A percentile compares a stretch with the other conserved stretches of the same genome.
Conservation (phyloP, 2,113 vertebrate genomes). For the Macrotus californicus region DNA sequence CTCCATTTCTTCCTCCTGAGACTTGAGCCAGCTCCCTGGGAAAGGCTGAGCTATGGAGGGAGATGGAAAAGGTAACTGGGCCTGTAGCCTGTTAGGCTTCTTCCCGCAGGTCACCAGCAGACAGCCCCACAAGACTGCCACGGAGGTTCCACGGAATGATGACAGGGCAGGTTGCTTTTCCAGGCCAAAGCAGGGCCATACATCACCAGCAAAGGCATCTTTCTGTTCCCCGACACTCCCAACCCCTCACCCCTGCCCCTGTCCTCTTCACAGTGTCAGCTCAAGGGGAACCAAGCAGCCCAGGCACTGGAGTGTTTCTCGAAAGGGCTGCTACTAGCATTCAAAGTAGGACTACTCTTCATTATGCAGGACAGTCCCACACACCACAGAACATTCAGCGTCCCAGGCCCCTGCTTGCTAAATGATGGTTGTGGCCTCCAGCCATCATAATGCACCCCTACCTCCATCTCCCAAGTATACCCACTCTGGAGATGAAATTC, state of each 20-base stretch:
- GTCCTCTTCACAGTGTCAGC: neutral
- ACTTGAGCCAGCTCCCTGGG: conserved; percentile 34
- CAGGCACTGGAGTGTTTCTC: neutral
- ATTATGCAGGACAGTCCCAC: neutral
- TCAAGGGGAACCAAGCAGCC: neutral
- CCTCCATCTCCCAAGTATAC: neutral
- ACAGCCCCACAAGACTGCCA: conserved; percentile 46
- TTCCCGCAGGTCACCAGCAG: conserved; percentile 63
- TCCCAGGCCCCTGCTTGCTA: neutral
- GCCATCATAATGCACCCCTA: neutral
- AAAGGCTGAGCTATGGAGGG: conserved; percentile 20
- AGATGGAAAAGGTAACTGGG: neutral
- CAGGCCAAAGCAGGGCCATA: neutral
- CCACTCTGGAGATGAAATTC: neutral
- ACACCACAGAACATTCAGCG: neutral
- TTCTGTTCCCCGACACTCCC: neutral
- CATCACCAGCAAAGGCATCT: neutral
- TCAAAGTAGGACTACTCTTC: neutral
- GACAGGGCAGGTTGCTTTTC: neutral
- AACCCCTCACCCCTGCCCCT: too few species aligned
- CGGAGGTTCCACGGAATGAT: neutral
- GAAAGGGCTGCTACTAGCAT: neutral
- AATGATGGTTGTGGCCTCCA: neutral
- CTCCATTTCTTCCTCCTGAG: neutral
- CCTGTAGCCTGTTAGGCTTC: conserved; percentile 44